A percentile compares a stretch with the other conserved stretches of the same genome.
Evolutionary conservation across 2,113 vertebrate genomes (phyloP).

Genomic region (Nyctereutes procyonoides): DNA sequence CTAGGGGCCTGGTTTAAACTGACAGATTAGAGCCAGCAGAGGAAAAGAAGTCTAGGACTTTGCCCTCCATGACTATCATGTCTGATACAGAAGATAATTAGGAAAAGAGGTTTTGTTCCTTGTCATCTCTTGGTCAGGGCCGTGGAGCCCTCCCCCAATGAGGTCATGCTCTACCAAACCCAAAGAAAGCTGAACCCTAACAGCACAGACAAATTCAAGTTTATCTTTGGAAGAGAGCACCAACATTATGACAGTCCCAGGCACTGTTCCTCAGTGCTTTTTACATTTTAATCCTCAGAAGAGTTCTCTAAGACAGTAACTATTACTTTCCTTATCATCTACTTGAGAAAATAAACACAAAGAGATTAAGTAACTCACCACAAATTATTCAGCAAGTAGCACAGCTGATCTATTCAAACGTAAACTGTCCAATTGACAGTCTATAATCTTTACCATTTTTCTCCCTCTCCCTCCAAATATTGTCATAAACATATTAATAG

Average conservation of each 20-base stretch:
- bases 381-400: conserved; percentile 32
- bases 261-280: neutral
- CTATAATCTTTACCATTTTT: neutral
- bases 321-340: conserved; percentile 22
- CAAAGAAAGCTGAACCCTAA: neutral
- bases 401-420: neutral
- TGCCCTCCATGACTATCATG: neutral
- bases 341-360: conserved; percentile 14
- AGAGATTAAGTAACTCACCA: neutral
- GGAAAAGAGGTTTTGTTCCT: neutral
- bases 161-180: neutral
- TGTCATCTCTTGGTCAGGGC: neutral
- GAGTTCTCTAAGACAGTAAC: neutral
- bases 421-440: neutral
- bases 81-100: conserved; percentile 3
- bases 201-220: conserved; percentile 34
- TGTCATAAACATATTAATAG: conserved; percentile 28
- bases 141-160: neutral
- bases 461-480: neutral
- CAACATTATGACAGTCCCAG: neutral
- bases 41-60: neutral
- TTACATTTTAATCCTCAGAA: conserved; percentile 20
- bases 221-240: neutral
- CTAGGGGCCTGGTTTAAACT: neutral
- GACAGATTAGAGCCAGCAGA: neutral